These are phyloP conservation scores for Orius insidiosus DNA, from an alignment of 1,140 invertebrate species.

Conservation along the genomic window DNA sequence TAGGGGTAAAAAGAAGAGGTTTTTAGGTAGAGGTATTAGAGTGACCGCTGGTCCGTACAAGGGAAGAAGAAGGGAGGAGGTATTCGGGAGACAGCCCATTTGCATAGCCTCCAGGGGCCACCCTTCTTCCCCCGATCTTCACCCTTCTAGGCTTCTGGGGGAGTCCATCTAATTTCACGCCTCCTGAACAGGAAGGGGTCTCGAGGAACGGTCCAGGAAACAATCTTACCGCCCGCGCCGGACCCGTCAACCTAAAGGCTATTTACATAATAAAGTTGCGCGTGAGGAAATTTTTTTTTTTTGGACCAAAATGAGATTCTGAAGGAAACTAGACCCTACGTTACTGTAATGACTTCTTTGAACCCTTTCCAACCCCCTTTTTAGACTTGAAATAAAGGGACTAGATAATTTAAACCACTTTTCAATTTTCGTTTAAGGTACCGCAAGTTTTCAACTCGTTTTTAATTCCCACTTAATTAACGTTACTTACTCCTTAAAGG, in stretches of 20 bases:
- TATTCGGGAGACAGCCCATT: slow-evolving; percentile 6
- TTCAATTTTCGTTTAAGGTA: no score
- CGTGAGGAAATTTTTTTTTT: not conserved
- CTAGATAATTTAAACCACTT: no score
- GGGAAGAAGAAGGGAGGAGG: not conserved
- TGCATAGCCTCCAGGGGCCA: slow-evolving; percentile 1
- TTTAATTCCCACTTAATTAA: no score
- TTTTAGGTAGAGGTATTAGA: slow-evolving; percentile 6
- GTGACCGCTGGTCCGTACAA: slow-evolving; percentile 9
- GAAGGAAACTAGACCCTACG: not conserved
- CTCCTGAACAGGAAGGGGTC: slow-evolving; percentile 4
- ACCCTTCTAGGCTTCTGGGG: no score
- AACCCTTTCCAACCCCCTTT: no score
- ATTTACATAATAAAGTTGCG: slow-evolving; percentile 10
- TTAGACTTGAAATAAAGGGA: no score
- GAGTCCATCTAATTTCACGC: slow-evolving; percentile 11
- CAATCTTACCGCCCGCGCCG: slow-evolving; percentile 1
- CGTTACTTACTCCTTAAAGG: no score
- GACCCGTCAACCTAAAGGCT: slow-evolving; percentile 4
- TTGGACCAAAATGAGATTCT: not conserved
- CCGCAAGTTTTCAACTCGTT: no score
- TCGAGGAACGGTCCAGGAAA: not conserved
- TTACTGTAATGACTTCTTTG: no score
- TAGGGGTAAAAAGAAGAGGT: slow-evolving; percentile 5
- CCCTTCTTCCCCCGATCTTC: not conserved